phyloP scores from a whole-genome alignment of 2,113 vertebrate species.

The Brienomyrus brachyistius region DNA sequence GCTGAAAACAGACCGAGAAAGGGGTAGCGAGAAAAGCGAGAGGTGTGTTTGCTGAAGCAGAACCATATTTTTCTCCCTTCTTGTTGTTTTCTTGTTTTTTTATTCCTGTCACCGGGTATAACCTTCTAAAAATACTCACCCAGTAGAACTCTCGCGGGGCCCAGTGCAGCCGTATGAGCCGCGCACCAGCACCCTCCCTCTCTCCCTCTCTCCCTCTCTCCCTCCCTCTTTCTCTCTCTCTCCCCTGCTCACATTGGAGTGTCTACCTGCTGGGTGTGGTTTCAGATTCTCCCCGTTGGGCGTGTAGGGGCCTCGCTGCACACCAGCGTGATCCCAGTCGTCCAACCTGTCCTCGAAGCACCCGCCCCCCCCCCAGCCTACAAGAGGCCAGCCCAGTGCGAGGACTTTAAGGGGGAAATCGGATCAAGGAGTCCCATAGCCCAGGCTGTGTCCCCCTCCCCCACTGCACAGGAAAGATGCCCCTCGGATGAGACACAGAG shows the following conservation, averaged over 20 bases:
- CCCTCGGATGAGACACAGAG: not conserved
- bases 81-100: slow-evolving; percentile 11
- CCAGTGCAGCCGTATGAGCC: not conserved
- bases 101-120: slow-evolving; percentile 30
- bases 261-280: slow-evolving; percentile 30
- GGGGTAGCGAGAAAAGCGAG: not conserved
- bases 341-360: slow-evolving; percentile 36
- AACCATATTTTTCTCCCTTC: slow-evolving; percentile 10
- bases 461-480: not conserved
- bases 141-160: not conserved
- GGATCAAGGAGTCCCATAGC: not conserved
- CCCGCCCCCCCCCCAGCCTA: slow-evolving; percentile 13
- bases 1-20: slow-evolving; percentile 10
- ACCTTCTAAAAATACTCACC: slow-evolving; percentile 37
- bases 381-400: not conserved
- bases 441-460: not conserved
- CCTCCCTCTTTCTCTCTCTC: slow-evolving; percentile 5
- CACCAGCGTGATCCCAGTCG: slow-evolving; percentile 34
- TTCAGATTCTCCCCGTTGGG: slow-evolving; percentile 39
- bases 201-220: not conserved
- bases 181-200: not conserved
- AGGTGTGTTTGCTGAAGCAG: slow-evolving; percentile 16
- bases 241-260: slow-evolving; percentile 21
- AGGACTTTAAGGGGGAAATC: not conserved
- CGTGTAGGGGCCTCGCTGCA: slow-evolving; percentile 36